Conservation (phyloP, 2,888 invertebrate genomes). For the Ariolimax columbianus region DNA sequence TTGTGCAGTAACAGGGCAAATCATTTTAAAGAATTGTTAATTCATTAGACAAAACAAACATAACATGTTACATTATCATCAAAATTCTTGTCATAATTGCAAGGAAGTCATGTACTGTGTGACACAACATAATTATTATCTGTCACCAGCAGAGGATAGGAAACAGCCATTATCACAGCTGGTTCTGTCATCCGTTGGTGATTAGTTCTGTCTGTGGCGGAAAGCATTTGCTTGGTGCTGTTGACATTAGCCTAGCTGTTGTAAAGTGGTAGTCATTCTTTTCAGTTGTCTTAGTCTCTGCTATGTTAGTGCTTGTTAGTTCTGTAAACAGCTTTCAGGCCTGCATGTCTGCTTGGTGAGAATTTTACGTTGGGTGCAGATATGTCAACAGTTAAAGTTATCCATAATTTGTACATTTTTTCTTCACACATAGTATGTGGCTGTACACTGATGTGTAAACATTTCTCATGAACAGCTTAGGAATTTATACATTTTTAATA, state of each 20-base stretch:
- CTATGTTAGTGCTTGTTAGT: background rate
- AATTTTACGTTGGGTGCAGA: too few species aligned
- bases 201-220: background rate
- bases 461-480: too few species aligned
- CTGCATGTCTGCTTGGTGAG: background rate
- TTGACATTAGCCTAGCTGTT: background rate
- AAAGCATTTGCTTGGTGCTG: background rate
- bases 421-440: too few species aligned
- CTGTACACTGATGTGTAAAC: too few species aligned
- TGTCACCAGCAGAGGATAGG: background rate
- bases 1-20: too few species aligned
- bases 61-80: too few species aligned
- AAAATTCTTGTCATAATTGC: background rate
- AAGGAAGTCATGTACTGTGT: background rate
- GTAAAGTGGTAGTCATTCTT: background rate
- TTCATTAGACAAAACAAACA: too few species aligned
- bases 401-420: too few species aligned
- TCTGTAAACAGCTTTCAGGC: background rate
- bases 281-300: background rate
- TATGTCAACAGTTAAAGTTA: too few species aligned
- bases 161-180: background rate
- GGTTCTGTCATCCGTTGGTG: background rate
- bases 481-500: too few species aligned
- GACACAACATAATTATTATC: background rate
- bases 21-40: too few species aligned